These are phyloP conservation scores for Amphiura filiformis DNA, from an alignment of 35 echinoderm and acorn worm genomes.

Conservation along the genomic window DNA sequence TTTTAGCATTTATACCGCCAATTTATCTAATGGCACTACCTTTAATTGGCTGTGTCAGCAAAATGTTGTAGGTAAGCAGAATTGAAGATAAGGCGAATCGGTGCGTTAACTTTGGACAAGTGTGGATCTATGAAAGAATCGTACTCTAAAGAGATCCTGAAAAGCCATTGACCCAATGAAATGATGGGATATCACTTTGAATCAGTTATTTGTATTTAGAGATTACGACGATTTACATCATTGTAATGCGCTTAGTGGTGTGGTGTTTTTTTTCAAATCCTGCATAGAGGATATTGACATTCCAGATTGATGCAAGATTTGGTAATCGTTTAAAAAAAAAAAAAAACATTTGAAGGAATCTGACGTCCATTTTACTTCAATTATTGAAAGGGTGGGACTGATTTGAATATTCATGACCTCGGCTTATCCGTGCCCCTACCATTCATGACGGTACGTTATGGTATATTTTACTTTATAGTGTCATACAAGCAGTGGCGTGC, in stretches of 20 bases:
- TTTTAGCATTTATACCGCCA: not conserved
- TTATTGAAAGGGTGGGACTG: no score
- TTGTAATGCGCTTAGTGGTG: not conserved
- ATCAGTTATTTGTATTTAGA: not conserved
- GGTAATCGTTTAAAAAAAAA: not conserved
- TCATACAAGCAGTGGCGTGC: no score
- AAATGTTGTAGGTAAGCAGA: not conserved
- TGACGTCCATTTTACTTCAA: no score
- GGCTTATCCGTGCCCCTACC: no score
- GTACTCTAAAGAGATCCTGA: no score
- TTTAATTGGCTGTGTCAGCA: conserved; percentile 11
- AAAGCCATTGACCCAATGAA: not conserved
- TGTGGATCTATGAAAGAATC: not conserved
- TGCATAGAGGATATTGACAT: not conserved
- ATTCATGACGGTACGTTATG: no score
- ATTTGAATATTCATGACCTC: no score
- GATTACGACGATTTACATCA: not conserved
- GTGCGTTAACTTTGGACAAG: not conserved
- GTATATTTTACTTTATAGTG: no score
- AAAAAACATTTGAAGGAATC: no score
- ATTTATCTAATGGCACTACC: not conserved
- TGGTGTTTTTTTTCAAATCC: not conserved
- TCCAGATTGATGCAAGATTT: not conserved
- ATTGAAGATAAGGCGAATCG: not conserved
- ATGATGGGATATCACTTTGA: not conserved